phyloP scores from a whole-genome alignment of 2,113 vertebrate species.

The Leptobrachium leishanense region DNA sequence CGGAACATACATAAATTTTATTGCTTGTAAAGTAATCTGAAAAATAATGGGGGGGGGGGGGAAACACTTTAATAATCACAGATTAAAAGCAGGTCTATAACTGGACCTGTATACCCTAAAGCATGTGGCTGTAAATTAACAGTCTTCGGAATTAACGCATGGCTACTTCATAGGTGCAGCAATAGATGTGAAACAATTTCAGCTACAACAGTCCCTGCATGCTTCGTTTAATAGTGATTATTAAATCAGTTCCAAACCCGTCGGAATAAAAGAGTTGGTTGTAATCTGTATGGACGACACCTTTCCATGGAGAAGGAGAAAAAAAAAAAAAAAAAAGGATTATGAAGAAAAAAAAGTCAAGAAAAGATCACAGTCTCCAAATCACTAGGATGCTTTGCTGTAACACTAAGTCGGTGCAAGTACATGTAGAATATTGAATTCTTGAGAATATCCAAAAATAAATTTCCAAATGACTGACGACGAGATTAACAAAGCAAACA shows the following conservation, averaged over 20 bases:
- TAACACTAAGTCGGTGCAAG: too few relatives aligned
- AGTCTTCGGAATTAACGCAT: conserved; percentile 41
- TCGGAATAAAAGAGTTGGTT: too few relatives aligned
- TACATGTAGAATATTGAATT: too few relatives aligned
- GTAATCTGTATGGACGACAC: too few relatives aligned
- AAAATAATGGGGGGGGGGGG: neutral
- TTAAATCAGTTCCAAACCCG: too few relatives aligned
- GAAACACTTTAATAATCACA: neutral
- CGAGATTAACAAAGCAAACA: neutral
- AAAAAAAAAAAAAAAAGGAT: too few relatives aligned
- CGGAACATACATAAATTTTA: too few relatives aligned
- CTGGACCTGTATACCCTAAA: neutral
- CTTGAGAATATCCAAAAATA: too few relatives aligned
- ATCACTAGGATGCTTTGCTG: too few relatives aligned
- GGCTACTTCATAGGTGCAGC: conserved; percentile 19
- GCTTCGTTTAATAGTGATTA: neutral
- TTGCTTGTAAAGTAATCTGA: neutral
- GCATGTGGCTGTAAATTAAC: conserved; percentile 24
- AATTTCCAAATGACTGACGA: neutral
- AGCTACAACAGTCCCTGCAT: neutral
- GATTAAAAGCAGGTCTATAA: neutral
- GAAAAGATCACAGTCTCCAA: too few relatives aligned
- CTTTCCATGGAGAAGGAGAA: too few relatives aligned
- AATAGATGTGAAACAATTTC: neutral
- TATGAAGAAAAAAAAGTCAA: too few relatives aligned